Percentiles rank a stretch among this genome's conserved stretches.
phyloP scores from a whole-genome alignment of 2,888 invertebrate genomes.

The Athetis lepigone region DNA sequence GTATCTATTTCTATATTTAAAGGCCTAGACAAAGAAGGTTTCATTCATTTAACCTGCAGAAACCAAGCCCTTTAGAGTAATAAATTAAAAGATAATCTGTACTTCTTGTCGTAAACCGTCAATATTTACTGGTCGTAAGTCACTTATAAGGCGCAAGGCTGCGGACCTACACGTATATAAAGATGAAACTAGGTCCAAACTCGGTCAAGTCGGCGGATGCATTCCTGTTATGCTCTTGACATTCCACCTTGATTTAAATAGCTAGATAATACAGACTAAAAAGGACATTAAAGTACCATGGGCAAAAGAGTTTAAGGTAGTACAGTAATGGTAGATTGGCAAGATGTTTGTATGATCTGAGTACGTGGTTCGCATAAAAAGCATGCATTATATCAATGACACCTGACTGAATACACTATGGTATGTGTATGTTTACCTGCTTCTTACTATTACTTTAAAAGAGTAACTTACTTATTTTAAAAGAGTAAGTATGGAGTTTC shows the following conservation, averaged over 20 bases:
- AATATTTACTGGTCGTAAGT: slow-evolving; percentile 45
- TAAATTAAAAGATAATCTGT: slow-evolving; percentile 43
- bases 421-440: no score
- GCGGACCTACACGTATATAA: slow-evolving; percentile 45
- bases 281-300: slow-evolving; percentile 33
- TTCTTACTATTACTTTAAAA: no score
- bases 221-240: slow-evolving; percentile 78
- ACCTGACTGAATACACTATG: no score
- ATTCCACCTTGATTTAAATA: slow-evolving; percentile 69
- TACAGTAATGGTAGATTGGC: background rate
- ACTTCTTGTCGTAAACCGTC: slow-evolving; percentile 36
- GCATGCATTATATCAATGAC: background rate
- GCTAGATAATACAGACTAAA: slow-evolving; percentile 57
- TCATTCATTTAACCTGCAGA: slow-evolving; percentile 5
- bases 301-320: slow-evolving; percentile 7
- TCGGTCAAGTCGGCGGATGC: slow-evolving; percentile 82
- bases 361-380: background rate
- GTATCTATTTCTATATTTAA: slow-evolving; percentile 20
- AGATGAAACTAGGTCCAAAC: slow-evolving; percentile 71
- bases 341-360: background rate
- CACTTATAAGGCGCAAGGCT: slow-evolving; percentile 61
- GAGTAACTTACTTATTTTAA: no score
- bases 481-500: no score
- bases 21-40: slow-evolving; percentile 27
- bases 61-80: slow-evolving; percentile 18